Evolutionary conservation across 2,113 vertebrate species (phyloP).

Genomic region (Passer domesticus): DNA sequence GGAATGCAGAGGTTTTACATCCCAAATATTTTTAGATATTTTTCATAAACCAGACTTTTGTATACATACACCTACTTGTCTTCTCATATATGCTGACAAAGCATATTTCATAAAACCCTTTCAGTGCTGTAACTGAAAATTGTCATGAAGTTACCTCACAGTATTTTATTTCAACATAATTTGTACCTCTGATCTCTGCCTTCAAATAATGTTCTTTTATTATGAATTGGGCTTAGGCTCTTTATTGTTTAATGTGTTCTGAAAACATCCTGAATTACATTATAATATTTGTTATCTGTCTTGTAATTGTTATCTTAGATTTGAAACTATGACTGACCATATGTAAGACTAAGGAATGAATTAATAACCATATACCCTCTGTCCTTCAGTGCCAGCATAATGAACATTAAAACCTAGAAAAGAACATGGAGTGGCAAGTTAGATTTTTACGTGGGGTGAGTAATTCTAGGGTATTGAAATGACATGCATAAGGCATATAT

Average conservation of each 20-base stretch:
- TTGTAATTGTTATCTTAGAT: neutral
- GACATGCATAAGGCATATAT: neutral
- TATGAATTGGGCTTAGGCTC: neutral
- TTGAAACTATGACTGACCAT: neutral
- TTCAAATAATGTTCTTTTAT: neutral
- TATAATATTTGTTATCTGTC: constrained; percentile 23
- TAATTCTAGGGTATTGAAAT: neutral
- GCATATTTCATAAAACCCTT: neutral
- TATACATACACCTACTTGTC: neutral
- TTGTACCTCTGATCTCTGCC: neutral
- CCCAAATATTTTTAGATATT: neutral
- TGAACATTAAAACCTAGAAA: neutral
- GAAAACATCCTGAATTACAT: constrained; percentile 30
- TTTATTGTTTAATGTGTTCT: neutral
- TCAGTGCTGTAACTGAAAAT: neutral
- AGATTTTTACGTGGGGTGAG: neutral
- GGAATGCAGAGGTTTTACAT: neutral
- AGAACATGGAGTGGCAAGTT: neutral
- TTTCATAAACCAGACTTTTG: neutral
- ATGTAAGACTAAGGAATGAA: neutral
- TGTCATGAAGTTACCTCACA: neutral
- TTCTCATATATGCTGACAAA: neutral
- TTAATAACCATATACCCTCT: neutral
- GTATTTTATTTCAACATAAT: neutral
- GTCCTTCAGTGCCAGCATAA: neutral